Evolutionary conservation across 2,113 vertebrate species (phyloP).

Genomic region (Murina feae): DNA sequence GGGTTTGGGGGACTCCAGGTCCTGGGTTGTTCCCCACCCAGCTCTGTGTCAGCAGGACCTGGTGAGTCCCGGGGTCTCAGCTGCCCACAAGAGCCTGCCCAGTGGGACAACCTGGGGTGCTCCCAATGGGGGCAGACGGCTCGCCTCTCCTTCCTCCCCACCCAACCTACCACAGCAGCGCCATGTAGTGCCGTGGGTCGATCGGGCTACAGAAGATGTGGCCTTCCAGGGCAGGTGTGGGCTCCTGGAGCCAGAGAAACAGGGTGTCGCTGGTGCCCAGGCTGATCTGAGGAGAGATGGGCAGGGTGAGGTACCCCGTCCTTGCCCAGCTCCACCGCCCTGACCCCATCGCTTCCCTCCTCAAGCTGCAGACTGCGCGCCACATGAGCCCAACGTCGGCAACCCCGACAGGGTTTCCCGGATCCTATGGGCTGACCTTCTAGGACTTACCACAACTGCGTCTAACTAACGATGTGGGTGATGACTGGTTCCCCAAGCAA

Average conservation of each 20-base stretch:
- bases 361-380: neutral
- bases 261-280: slow-evolving; percentile 96
- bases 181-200: slow-evolving; percentile 88
- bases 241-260: slow-evolving; percentile 92
- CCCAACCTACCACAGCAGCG: slow-evolving; percentile 89
- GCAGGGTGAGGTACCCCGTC: fast-evolving
- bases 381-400: neutral
- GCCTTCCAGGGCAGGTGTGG: slow-evolving; percentile 89
- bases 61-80: neutral
- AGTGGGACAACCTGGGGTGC: neutral
- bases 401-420: neutral
- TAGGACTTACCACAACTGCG: neutral
- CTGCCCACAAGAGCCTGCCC: neutral
- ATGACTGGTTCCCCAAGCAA: neutral
- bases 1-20: neutral
- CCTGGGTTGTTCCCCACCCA: neutral
- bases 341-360: neutral
- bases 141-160: fast-evolving
- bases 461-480: neutral
- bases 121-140: neutral
- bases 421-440: neutral
- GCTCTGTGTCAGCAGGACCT: neutral
- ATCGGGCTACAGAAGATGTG: slow-evolving; percentile 95
- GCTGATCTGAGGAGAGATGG: slow-evolving; percentile 82
- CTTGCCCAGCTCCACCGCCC: neutral